Percentiles rank a stretch among this genome's conserved stretches.
phyloP scores from a whole-genome alignment of 2,888 invertebrate species.

The Trachelus tabidus region DNA sequence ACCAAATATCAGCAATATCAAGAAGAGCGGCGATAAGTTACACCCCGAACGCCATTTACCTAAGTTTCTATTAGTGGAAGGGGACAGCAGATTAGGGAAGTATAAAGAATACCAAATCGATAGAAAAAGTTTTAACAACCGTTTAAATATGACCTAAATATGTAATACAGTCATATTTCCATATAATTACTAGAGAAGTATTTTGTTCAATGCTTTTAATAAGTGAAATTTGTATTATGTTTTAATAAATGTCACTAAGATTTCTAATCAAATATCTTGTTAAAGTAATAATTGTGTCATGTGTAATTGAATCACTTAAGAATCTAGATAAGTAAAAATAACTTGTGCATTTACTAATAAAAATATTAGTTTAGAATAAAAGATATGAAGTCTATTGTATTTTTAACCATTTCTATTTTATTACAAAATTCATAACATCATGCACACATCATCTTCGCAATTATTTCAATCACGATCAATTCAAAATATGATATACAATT shows the following conservation, averaged over 20 bases:
- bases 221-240: background rate
- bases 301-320: background rate
- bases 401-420: slow-evolving; percentile 28
- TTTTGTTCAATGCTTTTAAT: background rate
- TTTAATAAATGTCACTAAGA: background rate
- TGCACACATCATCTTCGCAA: slow-evolving; percentile 38
- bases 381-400: background rate
- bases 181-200: background rate
- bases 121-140: background rate
- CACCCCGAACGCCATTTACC: background rate
- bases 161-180: background rate
- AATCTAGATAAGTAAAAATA: background rate
- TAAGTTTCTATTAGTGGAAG: background rate
- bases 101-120: background rate
- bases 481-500: slow-evolving; percentile 42
- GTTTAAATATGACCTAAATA: background rate
- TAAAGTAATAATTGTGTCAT: background rate
- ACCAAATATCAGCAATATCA: background rate
- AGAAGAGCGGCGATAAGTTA: background rate
- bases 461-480: slow-evolving; percentile 40
- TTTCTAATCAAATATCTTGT: no score
- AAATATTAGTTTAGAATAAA: background rate
- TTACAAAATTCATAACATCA: slow-evolving; percentile 44
- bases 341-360: background rate
- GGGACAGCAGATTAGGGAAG: background rate